Evolutionary conservation across 1,140 invertebrate species (phyloP), one percentile per base, ranked within the genome.

Genomic region (Drosophila azteca): DNA sequence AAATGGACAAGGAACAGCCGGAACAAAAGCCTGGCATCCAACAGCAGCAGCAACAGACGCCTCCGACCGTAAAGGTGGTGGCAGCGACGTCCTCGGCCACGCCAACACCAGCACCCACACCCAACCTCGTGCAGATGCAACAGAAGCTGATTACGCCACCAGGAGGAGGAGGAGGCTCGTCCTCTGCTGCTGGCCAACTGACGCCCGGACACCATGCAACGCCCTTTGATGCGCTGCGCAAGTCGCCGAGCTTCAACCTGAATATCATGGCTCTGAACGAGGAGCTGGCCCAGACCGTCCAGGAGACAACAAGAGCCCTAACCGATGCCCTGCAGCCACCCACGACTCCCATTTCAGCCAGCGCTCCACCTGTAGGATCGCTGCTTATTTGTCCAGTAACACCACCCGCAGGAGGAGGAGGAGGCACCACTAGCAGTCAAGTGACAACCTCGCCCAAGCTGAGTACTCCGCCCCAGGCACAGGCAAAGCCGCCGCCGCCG

Each of bases 231-330:
- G 77, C 77, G 0, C 15, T 92, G 9, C 52, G 91, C 2, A 92
- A 91, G 67, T 92, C 91, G 15, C 91, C 91, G n/a, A 92, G 89
- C 29, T 92, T 91, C 24, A 92, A 92, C 69, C 45, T 91, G 3
- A 91, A 92, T 46, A 90, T 90, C 6, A 85, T 72, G 5, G 88
- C 90, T 0, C 46, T 91, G 1, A 90, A 91, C 49, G 89, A 92
- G 52, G 90, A 90, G 26, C 39, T 91, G 29, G 89, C 90, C 1
- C 83, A 90, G 57, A 91, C 89, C 0, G 84, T 91, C 11, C 89
- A 90, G 67, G 90, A 91, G 55, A 91, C 90, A 8, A 90, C 90
- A 0, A 53, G 90, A 0, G 90, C 84, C 0, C 57, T 91, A 0
- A 91, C 88, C 0, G 90, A 91, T 58, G 88, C 82, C 6, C 57